phyloP scores from a whole-genome alignment of 2,888 invertebrate species.

The Lasioglossum figueresi region DNA sequence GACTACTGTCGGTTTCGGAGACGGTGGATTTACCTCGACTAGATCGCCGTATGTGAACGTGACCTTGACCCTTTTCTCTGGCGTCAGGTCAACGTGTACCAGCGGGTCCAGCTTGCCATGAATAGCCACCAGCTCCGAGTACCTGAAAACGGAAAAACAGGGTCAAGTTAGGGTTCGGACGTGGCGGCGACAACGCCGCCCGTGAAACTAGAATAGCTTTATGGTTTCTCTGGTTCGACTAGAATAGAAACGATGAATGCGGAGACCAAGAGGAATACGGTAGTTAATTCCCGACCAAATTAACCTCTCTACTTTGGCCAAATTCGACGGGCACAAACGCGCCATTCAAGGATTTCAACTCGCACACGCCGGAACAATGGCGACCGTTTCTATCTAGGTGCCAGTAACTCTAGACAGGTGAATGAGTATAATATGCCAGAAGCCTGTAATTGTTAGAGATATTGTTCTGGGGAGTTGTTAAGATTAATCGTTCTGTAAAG shows the following conservation, averaged over 20 bases:
- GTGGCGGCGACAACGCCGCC: slow-evolving; percentile 26
- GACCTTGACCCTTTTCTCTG: slow-evolving; percentile 94
- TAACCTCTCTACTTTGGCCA: neutral
- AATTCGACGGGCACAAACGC: neutral
- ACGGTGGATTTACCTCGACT: slow-evolving; percentile 86
- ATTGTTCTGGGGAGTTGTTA: neutral
- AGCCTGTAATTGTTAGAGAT: neutral
- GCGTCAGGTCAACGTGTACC: slow-evolving; percentile 93
- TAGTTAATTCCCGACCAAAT: slow-evolving; percentile 5
- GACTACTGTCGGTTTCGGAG: neutral
- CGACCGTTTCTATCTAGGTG: neutral
- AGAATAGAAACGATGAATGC: slow-evolving; percentile 41
- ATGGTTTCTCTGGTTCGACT: slow-evolving; percentile 38
- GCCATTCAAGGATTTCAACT: neutral
- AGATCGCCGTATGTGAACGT: slow-evolving; percentile 92
- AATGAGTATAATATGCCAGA: too few species aligned
- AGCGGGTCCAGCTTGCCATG: slow-evolving; percentile 96
- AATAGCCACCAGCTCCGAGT: slow-evolving; percentile 91
- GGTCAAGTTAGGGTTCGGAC: slow-evolving; percentile 45
- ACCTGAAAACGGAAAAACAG: slow-evolving; percentile 85
- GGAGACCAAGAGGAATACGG: slow-evolving; percentile 5
- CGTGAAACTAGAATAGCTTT: slow-evolving; percentile 67
- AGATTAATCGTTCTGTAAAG: neutral
- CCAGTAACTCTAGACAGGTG: neutral
- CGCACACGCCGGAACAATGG: neutral